Base-by-base conservation (phyloP, 2,797 vertebrate species). In the Eulemur albifrons region DNA sequence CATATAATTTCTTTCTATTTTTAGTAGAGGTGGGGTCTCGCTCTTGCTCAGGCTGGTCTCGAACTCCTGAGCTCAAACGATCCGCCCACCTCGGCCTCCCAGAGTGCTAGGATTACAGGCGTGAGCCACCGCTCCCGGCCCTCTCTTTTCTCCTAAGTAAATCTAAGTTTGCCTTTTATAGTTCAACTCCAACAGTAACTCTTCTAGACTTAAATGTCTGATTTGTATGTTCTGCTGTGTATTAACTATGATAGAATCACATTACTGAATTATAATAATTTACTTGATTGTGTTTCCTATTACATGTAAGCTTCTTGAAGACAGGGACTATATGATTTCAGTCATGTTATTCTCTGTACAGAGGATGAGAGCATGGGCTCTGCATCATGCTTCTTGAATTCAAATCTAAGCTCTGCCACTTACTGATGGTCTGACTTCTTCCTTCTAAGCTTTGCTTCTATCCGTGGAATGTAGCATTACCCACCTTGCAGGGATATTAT, bases 161-260 rank as follows among this genome's bases (percentile, higher is more conserved):
- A 93, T 86, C 4, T 30, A 79, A 75, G 23, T 50, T 75, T 87
- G 23, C 91, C 83, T 95, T 97, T 94, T 57, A 88, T 45, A 80
- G 35, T 63, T 96, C 23, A 91, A 10, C 32, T 94, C 38, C 30
- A 88, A 43, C 5, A 67, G 79, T 83, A 84, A 80, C 59, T 88
- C 25, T 32, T 80, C 61, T 95, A 72, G 40, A 70, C 25, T 11
- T 80, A 43, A 84, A 8, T 93, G 57, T 75, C 59, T 87, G 27
- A 96, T 93, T 83, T 94, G 4, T 90, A 32, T 43, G 27, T 61
- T 13, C 45, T 57, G 4, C 40, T 86, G 30, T 77, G 17, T 61
- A 88, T 43, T 67, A 75, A 86, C 25, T 81, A 35, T 54, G 25
- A 77, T 43, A 52, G 61, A 63, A 65, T 72, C 27, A 50, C 30